A percentile compares a stretch with the other conserved stretches of the same genome.
Conservation (phyloP, 2,113 vertebrate species). For the Montifringilla adamsi region DNA sequence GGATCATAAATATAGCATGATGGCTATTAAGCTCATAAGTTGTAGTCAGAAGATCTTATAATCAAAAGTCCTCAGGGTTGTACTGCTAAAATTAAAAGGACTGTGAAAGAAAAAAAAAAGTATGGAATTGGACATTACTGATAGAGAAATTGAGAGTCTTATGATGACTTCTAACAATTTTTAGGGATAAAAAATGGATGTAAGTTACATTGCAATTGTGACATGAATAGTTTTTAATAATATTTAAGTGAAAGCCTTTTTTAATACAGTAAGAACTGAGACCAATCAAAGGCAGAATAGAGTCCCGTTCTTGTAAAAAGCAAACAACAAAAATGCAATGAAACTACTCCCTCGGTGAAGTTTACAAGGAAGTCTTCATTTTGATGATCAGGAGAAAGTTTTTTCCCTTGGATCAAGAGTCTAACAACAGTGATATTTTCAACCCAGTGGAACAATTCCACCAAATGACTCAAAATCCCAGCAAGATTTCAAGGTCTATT, state of each 20-base stretch:
- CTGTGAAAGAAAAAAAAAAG: neutral
- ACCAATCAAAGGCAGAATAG: neutral
- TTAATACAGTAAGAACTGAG: neutral
- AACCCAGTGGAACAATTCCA: neutral
- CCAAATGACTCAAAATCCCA: neutral
- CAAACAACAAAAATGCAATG: neutral
- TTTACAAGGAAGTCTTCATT: neutral
- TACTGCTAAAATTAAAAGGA: neutral
- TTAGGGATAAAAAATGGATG: neutral
- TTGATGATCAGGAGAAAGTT: neutral
- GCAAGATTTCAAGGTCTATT: neutral
- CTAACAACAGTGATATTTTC: neutral
- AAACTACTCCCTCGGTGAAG: neutral
- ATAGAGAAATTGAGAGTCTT: neutral
- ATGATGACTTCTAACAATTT: neutral
- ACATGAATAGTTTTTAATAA: neutral
- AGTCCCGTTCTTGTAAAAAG: neutral
- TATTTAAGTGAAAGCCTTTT: neutral
- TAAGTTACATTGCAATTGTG: neutral
- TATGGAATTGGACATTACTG: neutral
- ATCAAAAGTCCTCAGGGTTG: conserved; percentile 5
- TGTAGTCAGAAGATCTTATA: conserved; percentile 37
- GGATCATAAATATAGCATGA: conserved; percentile 59
- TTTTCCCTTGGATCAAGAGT: neutral
- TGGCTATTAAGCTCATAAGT: conserved; percentile 42